These are phyloP conservation scores for Trichonephila inaurata DNA, from an alignment of 1,140 invertebrate genomes.

Conservation along the genomic window DNA sequence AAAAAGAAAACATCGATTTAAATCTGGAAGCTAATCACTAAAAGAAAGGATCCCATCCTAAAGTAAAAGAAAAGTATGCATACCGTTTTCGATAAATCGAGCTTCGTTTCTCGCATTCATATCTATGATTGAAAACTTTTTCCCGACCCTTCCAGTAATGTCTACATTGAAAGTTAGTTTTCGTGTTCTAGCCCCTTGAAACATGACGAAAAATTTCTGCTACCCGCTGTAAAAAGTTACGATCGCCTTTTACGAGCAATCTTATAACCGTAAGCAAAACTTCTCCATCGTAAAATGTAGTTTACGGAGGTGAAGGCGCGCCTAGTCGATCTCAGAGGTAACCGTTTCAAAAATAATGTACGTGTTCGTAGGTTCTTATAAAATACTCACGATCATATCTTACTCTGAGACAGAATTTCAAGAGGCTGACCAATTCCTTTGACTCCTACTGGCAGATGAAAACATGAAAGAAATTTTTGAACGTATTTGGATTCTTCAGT, in stretches of 20 bases:
- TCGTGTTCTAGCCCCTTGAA: slow-evolving; percentile 46
- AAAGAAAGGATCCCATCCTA: background rate
- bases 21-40: too few relatives aligned
- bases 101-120: slow-evolving; percentile 6
- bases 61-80: background rate
- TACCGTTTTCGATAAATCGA: background rate
- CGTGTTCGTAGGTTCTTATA: slow-evolving; percentile 56
- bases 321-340: slow-evolving; percentile 38
- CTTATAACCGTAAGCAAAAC: slow-evolving; percentile 76
- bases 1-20: too few relatives aligned
- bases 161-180: slow-evolving; percentile 69
- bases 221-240: slow-evolving; percentile 75
- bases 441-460: background rate
- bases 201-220: slow-evolving; percentile 73
- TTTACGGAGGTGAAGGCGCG: slow-evolving; percentile 49
- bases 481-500: too few relatives aligned
- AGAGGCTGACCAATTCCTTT: slow-evolving; percentile 36
- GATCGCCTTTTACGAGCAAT: slow-evolving; percentile 74
- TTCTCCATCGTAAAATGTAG: slow-evolving; percentile 67
- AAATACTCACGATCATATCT: slow-evolving; percentile 24
- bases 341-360: slow-evolving; percentile 72
- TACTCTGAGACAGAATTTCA: slow-evolving; percentile 21
- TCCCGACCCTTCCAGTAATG: slow-evolving; percentile 49
- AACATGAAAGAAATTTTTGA: background rate
- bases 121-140: slow-evolving; percentile 35